Percentiles rank a stretch among this genome's conserved stretches.
Conservation (phyloP, 2,113 vertebrate genomes). For the Crotalus viridis region DNA sequence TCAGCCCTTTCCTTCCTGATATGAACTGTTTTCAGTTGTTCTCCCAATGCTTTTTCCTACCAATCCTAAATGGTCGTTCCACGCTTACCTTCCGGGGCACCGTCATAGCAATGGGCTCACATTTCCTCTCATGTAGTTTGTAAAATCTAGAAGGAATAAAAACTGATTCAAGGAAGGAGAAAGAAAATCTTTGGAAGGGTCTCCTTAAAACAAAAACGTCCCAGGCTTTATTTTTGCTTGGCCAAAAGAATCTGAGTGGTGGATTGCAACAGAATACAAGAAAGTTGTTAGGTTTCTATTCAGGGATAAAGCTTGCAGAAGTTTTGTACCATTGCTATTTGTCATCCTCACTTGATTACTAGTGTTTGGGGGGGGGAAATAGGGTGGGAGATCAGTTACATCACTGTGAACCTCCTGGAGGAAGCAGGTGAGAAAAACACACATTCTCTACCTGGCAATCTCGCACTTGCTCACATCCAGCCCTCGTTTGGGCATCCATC, state of each 20-base stretch:
- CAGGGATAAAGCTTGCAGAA: not conserved
- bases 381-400: not conserved
- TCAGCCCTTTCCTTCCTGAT: not conserved
- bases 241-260: not conserved
- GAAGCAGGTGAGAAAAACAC: not conserved
- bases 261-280: not conserved
- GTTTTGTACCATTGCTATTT: accelerated
- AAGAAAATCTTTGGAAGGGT: not conserved
- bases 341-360: not conserved
- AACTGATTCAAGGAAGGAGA: not conserved
- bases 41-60: not conserved
- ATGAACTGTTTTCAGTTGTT: not conserved
- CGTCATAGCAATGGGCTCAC: constrained; percentile 82
- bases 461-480: constrained; percentile 92
- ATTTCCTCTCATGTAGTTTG: constrained; percentile 83
- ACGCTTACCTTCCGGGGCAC: constrained; percentile 79
- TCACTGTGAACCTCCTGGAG: not conserved
- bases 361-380: not conserved
- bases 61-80: not conserved
- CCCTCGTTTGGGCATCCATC: constrained; percentile 91
- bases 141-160: constrained; percentile 72
- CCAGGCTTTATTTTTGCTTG: not conserved
- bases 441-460: constrained; percentile 79
- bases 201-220: too few relatives aligned
- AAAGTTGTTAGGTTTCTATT: not conserved